These are phyloP conservation scores for Ptiloglossa arizonensis DNA, from an alignment of 1,140 invertebrate species.

Conservation along the genomic window DNA sequence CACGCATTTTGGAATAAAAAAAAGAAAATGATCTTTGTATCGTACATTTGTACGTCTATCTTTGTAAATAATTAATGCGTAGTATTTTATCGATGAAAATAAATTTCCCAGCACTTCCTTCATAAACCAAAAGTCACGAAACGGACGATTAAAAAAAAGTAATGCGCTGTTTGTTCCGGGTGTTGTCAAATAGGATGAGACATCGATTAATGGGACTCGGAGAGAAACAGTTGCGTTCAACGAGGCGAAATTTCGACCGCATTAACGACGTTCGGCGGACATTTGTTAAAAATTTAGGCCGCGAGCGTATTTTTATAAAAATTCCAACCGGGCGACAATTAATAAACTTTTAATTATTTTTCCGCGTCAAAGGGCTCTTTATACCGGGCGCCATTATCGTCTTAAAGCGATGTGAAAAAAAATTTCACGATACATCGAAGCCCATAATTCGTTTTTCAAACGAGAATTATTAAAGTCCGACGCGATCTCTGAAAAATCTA, in stretches of 20 bases:
- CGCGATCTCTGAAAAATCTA: constrained; percentile 28
- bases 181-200: too few species aligned
- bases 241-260: background rate
- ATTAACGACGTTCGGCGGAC: constrained; percentile 13
- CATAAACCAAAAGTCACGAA: too few species aligned
- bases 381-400: constrained; percentile 7
- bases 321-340: constrained; percentile 20
- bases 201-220: background rate
- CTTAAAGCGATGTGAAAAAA: background rate
- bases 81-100: too few species aligned
- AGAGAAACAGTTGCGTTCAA: background rate
- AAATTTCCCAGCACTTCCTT: too few species aligned
- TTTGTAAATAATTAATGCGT: too few species aligned
- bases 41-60: too few species aligned
- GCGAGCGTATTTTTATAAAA: constrained; percentile 21
- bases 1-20: too few species aligned
- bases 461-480: constrained; percentile 34
- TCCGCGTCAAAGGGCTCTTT: constrained; percentile 24
- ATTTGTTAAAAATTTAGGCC: constrained; percentile 34
- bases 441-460: constrained; percentile 38
- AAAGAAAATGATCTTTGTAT: too few species aligned
- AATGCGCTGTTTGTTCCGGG: too few species aligned
- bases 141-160: too few species aligned
- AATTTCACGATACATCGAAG: constrained; percentile 35
- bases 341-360: constrained; percentile 52